Conservation (phyloP, 2,888 invertebrate genomes). For the Drosophila nr. medialis region DNA sequence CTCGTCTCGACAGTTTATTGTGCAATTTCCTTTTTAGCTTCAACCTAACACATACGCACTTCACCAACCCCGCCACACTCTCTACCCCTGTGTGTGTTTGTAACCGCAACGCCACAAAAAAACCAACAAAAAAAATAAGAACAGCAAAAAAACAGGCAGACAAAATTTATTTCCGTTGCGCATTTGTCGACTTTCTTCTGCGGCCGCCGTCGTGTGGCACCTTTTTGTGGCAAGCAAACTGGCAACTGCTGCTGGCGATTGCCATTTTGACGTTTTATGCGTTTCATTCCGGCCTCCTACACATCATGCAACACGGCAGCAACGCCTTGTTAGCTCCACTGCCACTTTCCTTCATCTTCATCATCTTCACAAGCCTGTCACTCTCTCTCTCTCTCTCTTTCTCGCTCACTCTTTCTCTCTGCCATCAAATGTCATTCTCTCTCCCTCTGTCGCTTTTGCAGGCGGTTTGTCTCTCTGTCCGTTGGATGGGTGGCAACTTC, state of each 20-base stretch:
- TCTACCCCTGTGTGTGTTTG: slow-evolving; percentile 2
- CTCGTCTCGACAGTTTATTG: slow-evolving; percentile 80
- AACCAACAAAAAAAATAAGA: background rate
- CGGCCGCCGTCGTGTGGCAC: slow-evolving; percentile 35
- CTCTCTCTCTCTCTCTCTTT: background rate
- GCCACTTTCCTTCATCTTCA: slow-evolving; percentile 42
- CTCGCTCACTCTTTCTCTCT: background rate
- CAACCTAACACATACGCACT: slow-evolving; percentile 10
- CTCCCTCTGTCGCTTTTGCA: background rate
- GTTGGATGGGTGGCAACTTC: slow-evolving; percentile 54
- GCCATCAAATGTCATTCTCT: background rate
- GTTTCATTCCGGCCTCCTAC: slow-evolving; percentile 26
- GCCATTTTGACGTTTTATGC: slow-evolving; percentile 76
- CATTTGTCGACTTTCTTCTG: slow-evolving; percentile 60
- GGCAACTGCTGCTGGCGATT: slow-evolving; percentile 68
- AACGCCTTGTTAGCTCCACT: slow-evolving; percentile 65
- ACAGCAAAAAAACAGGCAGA: slow-evolving; percentile 24
- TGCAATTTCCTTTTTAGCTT: slow-evolving; percentile 69
- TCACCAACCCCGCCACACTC: background rate
- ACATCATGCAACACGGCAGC: slow-evolving; percentile 24
- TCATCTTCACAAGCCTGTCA: slow-evolving; percentile 34
- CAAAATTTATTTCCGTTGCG: slow-evolving; percentile 71
- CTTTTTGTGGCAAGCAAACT: slow-evolving; percentile 37
- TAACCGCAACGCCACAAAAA: slow-evolving; percentile 5
- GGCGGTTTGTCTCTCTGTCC: background rate